Evolutionary conservation across 2,888 invertebrate genomes (phyloP).

Genomic region (Slavum lentiscoides): DNA sequence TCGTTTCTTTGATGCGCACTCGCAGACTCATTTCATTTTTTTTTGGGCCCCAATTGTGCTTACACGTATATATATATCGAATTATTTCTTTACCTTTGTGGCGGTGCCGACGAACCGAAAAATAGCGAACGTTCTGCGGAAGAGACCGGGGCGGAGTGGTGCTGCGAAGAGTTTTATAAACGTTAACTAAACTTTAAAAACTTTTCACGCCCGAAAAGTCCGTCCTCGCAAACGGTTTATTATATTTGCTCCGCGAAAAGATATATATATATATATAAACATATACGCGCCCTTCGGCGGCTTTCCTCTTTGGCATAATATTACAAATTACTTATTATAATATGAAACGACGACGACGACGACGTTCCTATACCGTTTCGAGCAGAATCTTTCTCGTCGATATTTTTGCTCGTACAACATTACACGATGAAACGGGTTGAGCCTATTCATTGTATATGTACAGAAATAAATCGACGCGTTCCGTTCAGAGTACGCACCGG

Average conservation of each 20-base stretch:
- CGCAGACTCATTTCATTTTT: no score
- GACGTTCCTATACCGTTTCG: no score
- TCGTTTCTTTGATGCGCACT: neutral
- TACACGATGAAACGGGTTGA: no score
- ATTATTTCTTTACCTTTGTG: conserved; percentile 4
- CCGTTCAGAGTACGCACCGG: no score
- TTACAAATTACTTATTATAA: no score
- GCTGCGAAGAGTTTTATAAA: neutral
- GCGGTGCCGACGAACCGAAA: neutral
- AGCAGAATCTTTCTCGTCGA: no score
- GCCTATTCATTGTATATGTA: no score
- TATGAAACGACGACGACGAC: no score
- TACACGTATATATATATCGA: neutral
- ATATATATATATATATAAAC: neutral
- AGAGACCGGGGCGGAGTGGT: no score
- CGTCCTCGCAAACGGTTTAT: conserved; percentile 4
- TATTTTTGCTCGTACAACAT: no score
- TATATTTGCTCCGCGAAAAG: neutral
- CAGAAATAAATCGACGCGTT: no score
- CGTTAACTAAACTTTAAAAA: conserved; percentile 5
- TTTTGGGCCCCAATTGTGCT: no score
- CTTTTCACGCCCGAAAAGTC: neutral
- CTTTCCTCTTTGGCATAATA: neutral
- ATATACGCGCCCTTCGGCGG: neutral
- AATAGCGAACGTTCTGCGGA: neutral